Conservation (phyloP, 2,797 vertebrate genomes). For the Arremon aurantiirostris region DNA sequence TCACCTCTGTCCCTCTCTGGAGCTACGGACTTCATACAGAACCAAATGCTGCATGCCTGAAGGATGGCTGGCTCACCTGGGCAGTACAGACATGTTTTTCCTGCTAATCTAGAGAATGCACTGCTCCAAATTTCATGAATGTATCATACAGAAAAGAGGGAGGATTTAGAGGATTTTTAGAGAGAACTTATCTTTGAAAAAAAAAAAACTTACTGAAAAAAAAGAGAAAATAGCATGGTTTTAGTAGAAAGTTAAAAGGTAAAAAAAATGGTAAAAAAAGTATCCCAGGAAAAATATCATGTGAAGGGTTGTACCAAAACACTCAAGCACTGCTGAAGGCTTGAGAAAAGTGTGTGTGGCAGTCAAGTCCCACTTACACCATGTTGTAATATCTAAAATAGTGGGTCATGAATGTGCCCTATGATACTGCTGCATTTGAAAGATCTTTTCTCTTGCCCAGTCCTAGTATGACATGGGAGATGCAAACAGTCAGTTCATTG, state of each 20-base stretch:
- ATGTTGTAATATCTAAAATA: not conserved
- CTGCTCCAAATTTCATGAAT: not conserved
- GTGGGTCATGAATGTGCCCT: not conserved
- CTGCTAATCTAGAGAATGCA: not conserved
- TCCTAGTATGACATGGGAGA: not conserved
- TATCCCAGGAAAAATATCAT: not conserved
- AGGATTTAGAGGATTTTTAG: not conserved
- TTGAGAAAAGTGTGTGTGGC: fast-evolving
- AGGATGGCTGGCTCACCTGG: not conserved
- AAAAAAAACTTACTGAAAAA: not conserved
- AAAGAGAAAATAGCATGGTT: not conserved
- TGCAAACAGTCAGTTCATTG: not conserved
- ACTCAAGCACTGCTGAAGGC: not conserved
- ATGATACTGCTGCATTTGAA: not conserved
- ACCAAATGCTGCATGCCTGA: not conserved
- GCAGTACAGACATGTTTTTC: not conserved
- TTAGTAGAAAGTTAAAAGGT: not conserved
- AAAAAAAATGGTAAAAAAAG: not conserved
- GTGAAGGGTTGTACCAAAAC: not conserved
- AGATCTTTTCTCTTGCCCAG: not conserved
- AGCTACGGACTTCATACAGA: not conserved
- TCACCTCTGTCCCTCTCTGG: not conserved
- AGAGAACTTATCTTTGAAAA: not conserved
- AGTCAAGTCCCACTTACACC: not conserved
- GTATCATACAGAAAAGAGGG: not conserved